Conservation (phyloP, 2,113 vertebrate species). For the Microtus pennsylvanicus region DNA sequence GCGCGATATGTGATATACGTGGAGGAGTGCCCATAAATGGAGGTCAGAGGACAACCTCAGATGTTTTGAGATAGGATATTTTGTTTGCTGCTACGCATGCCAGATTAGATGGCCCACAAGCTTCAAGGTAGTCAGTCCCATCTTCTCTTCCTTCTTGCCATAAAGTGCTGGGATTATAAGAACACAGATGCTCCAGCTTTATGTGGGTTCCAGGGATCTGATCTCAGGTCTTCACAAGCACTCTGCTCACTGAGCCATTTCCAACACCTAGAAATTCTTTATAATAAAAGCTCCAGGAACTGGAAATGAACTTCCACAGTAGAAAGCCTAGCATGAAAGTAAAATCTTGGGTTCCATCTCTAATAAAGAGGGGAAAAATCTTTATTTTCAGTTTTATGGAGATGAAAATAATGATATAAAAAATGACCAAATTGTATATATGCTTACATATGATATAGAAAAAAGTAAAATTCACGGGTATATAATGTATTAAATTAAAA, state of each 20-base stretch:
- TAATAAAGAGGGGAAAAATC: not conserved
- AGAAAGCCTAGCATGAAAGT: not conserved
- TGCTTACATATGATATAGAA: not conserved
- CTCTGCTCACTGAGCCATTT: not conserved
- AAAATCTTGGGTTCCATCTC: not conserved
- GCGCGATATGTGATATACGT: not conserved
- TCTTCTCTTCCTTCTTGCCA: not conserved
- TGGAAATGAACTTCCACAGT: not conserved
- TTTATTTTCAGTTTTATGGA: constrained; percentile 59
- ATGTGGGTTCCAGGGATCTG: not conserved
- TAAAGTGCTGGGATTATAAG: not conserved
- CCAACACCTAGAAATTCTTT: not conserved
- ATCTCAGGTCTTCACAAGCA: not conserved
- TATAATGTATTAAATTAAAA: constrained; percentile 36
- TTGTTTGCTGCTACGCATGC: not conserved
- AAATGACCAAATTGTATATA: not conserved
- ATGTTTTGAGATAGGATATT: not conserved
- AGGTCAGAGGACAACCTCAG: not conserved
- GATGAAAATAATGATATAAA: constrained; percentile 62
- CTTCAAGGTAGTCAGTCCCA: not conserved
- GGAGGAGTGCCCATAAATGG: not conserved
- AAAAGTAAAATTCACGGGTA: not conserved
- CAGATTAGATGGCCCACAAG: not conserved
- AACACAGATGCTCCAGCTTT: not conserved
- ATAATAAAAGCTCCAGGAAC: not conserved